These are phyloP conservation scores for Cephalotes varians DNA, from an alignment of 2,888 invertebrate species.

Conservation along the genomic window DNA sequence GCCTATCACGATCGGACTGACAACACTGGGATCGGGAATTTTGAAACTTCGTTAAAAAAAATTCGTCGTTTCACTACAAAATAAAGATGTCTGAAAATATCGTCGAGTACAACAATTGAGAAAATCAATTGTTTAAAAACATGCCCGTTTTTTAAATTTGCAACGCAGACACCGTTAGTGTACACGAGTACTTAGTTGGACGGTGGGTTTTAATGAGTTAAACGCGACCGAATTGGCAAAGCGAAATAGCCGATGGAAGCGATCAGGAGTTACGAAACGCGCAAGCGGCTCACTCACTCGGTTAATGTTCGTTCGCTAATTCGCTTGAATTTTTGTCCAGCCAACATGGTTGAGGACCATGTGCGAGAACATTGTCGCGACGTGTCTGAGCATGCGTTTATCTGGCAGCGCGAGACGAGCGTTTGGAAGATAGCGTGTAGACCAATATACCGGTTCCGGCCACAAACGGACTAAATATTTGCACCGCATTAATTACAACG, in stretches of 20 bases:
- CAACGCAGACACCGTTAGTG: not conserved
- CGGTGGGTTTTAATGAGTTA: not conserved
- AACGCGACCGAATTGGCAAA: not conserved
- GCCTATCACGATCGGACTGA: conserved; percentile 32
- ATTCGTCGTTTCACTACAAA: not conserved
- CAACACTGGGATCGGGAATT: not conserved
- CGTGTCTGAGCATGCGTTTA: conserved; percentile 50
- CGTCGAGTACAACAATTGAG: not conserved
- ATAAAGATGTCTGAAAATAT: not conserved
- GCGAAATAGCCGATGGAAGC: conserved; percentile 6
- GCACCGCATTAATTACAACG: conserved; percentile 73
- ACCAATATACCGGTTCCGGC: conserved; percentile 45
- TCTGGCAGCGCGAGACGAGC: conserved; percentile 13
- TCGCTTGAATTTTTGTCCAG: conserved; percentile 24
- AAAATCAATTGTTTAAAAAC: not conserved
- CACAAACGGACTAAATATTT: conserved; percentile 77
- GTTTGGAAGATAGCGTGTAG: conserved; percentile 34
- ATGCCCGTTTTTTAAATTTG: not conserved
- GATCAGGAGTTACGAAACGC: not conserved
- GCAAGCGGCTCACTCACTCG: not conserved
- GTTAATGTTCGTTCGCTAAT: conserved; percentile 31
- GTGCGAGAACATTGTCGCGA: not conserved
- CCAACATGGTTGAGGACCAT: not conserved
- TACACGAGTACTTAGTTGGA: not conserved
- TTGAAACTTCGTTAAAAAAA: not conserved